Evolutionary conservation across 2,797 vertebrate genomes (phyloP), one percentile per base, ranked within the genome.

Genomic region (Rhynchonycteris naso): DNA sequence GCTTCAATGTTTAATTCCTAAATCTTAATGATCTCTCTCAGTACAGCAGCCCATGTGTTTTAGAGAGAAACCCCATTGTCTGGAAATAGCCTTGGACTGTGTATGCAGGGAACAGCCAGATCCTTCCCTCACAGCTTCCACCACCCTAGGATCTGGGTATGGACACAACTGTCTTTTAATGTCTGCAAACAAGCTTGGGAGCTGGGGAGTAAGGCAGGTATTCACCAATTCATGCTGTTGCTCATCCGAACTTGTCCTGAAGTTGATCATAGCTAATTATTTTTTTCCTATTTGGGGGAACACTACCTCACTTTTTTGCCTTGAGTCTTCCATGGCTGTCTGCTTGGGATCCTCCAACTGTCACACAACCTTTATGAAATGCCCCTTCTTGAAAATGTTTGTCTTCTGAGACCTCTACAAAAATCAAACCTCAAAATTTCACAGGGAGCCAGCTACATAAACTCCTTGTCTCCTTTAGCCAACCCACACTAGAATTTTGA

Each of bases 1-100:
- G 63, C 87, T 93, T 76, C 76, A 75, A 75, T 65, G 83, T 94
- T 71, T 81, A 83, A 81, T 88, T 97, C 82, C 78, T 82, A 74
- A 96, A 66, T 65, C 69, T 6, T 59, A 79, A 21, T 71, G 54
- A 86, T 88, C 80, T 91, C 75, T 89, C 59, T 75, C 52, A 5
- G 54, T 7, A 13, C 10, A 74, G 52, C 52, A 33, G 43, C 22
- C 43, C 18, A 7, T n/a, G n/a, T 61, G 30, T 89, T 79, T 72
- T 43, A 54, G 43, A 86, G 79, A 93, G 58, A 63, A 94, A 88
- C 15, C 65, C 66, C 19, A 86, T 35, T n/a, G 71, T 95, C 78
- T 80, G 83, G 65, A 56, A 93, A 28, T 50, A 28, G 65, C 16
- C 6, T 26, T 38, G 56, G 30, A 56, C 47, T 71, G 2, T 79